Evolutionary conservation across 2,888 invertebrate species (phyloP).

Genomic region (Phasia obesa): DNA sequence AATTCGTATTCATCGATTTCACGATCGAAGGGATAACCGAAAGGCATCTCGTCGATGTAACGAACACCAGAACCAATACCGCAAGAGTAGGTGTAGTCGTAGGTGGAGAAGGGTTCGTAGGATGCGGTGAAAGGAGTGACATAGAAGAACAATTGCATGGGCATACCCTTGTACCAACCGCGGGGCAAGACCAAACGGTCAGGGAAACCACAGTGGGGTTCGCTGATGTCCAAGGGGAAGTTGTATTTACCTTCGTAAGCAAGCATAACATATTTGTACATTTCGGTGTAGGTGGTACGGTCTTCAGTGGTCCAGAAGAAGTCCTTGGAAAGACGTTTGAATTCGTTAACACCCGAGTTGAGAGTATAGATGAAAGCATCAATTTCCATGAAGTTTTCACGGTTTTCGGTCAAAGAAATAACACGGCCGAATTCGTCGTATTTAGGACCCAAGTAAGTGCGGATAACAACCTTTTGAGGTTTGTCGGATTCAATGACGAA

Average conservation of each 20-base stretch:
- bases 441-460: slow-evolving; percentile 87
- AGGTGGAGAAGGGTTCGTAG: slow-evolving; percentile 81
- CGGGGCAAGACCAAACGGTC: slow-evolving; percentile 86
- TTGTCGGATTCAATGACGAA: slow-evolving; percentile 85
- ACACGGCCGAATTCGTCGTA: slow-evolving; percentile 84
- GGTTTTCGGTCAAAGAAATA: slow-evolving; percentile 77
- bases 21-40: slow-evolving; percentile 89
- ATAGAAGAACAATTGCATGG: slow-evolving; percentile 85
- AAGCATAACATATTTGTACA: slow-evolving; percentile 83
- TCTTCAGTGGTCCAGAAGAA: slow-evolving; percentile 84
- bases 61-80: slow-evolving; percentile 83
- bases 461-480: slow-evolving; percentile 83
- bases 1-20: slow-evolving; percentile 84
- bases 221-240: slow-evolving; percentile 82
- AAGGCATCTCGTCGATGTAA: slow-evolving; percentile 84
- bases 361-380: slow-evolving; percentile 86
- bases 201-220: slow-evolving; percentile 85
- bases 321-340: slow-evolving; percentile 78
- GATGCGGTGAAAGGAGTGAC: slow-evolving; percentile 83
- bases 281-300: slow-evolving; percentile 82
- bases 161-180: slow-evolving; percentile 85
- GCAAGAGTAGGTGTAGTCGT: slow-evolving; percentile 83
- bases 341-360: slow-evolving; percentile 82
- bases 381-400: slow-evolving; percentile 86
- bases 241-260: slow-evolving; percentile 82